phyloP scores from a whole-genome alignment of 1,140 invertebrate genomes.

The Tetragnatha versicolor region DNA sequence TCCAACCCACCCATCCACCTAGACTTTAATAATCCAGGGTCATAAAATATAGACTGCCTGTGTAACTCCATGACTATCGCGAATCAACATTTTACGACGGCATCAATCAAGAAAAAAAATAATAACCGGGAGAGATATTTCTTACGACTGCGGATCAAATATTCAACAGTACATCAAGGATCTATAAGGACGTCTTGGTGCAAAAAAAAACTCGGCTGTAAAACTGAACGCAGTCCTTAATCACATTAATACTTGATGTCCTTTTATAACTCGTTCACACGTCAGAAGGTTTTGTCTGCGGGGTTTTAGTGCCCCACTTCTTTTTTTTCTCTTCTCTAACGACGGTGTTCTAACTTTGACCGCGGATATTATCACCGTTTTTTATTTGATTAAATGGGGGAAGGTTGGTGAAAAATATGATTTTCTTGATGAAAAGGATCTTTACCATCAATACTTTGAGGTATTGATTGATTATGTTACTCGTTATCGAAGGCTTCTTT shows the following conservation, averaged over 20 bases:
- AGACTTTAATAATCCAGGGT: background rate
- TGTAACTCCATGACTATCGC: background rate
- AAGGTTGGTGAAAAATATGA: too few relatives aligned
- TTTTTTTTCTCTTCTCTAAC: too few relatives aligned
- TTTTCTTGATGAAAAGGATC: too few relatives aligned
- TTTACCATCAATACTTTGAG: too few relatives aligned
- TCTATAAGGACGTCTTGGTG: background rate
- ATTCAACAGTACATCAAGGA: slow-evolving; percentile 20
- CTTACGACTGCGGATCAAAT: slow-evolving; percentile 25
- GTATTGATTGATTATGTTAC: too few relatives aligned
- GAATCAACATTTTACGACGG: slow-evolving; percentile 20
- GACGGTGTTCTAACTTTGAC: too few relatives aligned
- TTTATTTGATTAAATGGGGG: too few relatives aligned
- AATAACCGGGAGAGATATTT: slow-evolving; percentile 7
- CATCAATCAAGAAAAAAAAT: background rate
- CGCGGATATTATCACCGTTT: too few relatives aligned
- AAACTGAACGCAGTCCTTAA: slow-evolving; percentile 26
- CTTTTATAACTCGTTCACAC: slow-evolving; percentile 31
- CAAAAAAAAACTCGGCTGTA: background rate
- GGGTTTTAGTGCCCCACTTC: too few relatives aligned
- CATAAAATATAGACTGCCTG: background rate
- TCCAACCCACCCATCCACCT: too few relatives aligned
- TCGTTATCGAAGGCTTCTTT: too few relatives aligned
- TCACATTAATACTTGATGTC: slow-evolving; percentile 25
- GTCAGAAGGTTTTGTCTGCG: background rate